Percentiles rank a stretch among this genome's conserved stretches.
These are phyloP conservation scores for Scylla paramamosain DNA, from an alignment of 1,140 invertebrate species.

Conservation along the genomic window DNA sequence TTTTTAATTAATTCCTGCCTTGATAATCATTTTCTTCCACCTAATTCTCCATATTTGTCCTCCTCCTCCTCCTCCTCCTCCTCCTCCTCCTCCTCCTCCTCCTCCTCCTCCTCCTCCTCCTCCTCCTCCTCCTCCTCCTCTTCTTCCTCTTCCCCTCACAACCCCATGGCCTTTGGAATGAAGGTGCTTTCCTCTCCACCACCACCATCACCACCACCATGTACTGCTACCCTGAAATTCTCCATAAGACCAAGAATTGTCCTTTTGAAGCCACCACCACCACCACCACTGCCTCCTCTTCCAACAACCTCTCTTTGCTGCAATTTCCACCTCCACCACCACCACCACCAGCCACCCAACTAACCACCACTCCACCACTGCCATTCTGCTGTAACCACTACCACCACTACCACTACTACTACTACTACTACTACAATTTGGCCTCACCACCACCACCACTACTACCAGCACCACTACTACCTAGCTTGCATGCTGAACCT, in stretches of 20 bases:
- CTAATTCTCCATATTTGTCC: constrained; percentile 83
- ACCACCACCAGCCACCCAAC: neutral
- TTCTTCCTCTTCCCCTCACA: neutral
- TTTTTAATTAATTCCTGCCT: neutral
- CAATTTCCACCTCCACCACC: neutral
- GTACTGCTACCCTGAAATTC: neutral
- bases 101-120: constrained; percentile 52
- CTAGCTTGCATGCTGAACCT: constrained; percentile 60
- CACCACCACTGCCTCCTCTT: neutral
- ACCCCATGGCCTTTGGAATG: neutral
- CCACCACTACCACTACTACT: neutral
- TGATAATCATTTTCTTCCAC: constrained; percentile 80
- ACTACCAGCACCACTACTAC: neutral
- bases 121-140: constrained; percentile 30
- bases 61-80: constrained; percentile 55
- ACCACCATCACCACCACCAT: constrained; percentile 28
- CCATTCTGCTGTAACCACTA: constrained; percentile 31
- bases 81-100: neutral
- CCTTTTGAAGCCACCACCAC: neutral
- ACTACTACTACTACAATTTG: neutral
- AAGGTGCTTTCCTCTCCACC: neutral
- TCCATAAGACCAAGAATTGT: neutral
- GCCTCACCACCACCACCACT: constrained; percentile 27
- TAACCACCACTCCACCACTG: constrained; percentile 16
- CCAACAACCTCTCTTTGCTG: neutral